Percentiles rank a stretch among this genome's conserved stretches.
These are phyloP conservation scores for Diorhabda sublineata DNA, from an alignment of 1,140 invertebrate genomes.

Conservation along the genomic window DNA sequence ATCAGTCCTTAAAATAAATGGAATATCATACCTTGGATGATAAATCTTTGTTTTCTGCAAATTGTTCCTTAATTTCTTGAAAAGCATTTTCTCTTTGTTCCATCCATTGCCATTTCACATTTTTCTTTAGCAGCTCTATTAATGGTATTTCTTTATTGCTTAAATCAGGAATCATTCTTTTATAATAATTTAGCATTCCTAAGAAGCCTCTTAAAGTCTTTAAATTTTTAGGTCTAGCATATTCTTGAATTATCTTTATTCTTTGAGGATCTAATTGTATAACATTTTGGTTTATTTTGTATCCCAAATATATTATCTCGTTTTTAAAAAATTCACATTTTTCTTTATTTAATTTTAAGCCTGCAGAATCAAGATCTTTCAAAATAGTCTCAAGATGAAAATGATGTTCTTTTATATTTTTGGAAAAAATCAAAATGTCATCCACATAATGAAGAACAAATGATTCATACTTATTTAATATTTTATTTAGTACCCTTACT, in stretches of 20 bases:
- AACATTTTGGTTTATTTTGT: conserved; percentile 32
- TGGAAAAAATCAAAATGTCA: conserved; percentile 43
- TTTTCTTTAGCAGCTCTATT: conserved; percentile 32
- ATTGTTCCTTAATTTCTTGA: not conserved
- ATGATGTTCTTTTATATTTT: conserved; percentile 38
- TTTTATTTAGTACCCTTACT: too few relatives aligned
- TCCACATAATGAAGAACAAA: conserved; percentile 38
- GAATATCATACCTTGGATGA: conserved; percentile 6
- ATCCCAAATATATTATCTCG: conserved; percentile 35
- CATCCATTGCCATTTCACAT: conserved; percentile 13
- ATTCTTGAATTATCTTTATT: conserved; percentile 31
- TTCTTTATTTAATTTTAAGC: conserved; percentile 33
- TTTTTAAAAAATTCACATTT: conserved; percentile 32
- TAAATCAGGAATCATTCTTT: conserved; percentile 29
- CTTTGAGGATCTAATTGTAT: conserved; percentile 30
- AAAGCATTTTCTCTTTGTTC: conserved; percentile 9
- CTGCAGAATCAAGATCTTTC: conserved; percentile 32
- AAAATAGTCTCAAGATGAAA: conserved; percentile 35
- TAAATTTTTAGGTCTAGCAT: conserved; percentile 23
- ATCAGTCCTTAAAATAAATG: conserved; percentile 34
- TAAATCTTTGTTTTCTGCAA: conserved; percentile 4
- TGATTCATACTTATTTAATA: conserved; percentile 12
- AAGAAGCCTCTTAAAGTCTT: conserved; percentile 29
- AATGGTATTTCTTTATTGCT: conserved; percentile 30
- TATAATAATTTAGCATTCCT: conserved; percentile 34